Percentiles rank a stretch among this genome's conserved stretches.
phyloP scores from a whole-genome alignment of 1,140 invertebrate genomes.

The Hestina assimilis region DNA sequence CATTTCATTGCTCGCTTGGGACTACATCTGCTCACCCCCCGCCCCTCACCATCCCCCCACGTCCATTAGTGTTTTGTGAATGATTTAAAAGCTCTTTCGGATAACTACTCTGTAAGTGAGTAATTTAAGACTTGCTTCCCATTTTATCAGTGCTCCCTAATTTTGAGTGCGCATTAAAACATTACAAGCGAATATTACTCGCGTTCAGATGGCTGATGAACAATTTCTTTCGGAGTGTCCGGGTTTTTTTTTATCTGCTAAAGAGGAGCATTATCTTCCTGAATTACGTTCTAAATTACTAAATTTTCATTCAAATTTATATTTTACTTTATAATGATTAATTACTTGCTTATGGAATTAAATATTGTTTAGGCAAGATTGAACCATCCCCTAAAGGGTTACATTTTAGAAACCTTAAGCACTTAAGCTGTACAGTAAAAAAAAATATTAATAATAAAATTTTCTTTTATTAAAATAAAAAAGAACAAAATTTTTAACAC shows the following conservation, averaged over 20 bases:
- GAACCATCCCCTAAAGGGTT: too few species aligned
- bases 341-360: too few species aligned
- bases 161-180: slow-evolving; percentile 76
- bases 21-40: slow-evolving; percentile 60
- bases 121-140: slow-evolving; percentile 77
- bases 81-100: slow-evolving; percentile 79
- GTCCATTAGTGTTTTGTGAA: slow-evolving; percentile 79
- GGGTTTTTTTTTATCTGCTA: slow-evolving; percentile 10
- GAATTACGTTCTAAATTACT: slow-evolving; percentile 1
- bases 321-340: not conserved
- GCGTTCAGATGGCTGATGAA: slow-evolving; percentile 27
- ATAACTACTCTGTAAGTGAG: slow-evolving; percentile 78
- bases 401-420: too few species aligned
- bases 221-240: slow-evolving; percentile 19
- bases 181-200: slow-evolving; percentile 53
- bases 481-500: too few species aligned
- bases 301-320: not conserved
- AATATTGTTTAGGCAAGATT: too few species aligned
- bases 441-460: too few species aligned
- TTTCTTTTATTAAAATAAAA: too few species aligned
- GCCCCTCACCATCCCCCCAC: slow-evolving; percentile 56
- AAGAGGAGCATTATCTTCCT: slow-evolving; percentile 7
- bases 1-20: slow-evolving; percentile 74
- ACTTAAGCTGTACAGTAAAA: too few species aligned
- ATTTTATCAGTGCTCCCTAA: slow-evolving; percentile 77